Evolutionary conservation across 2,113 vertebrate genomes (phyloP).

Genomic region (Ariopsis seemanni): DNA sequence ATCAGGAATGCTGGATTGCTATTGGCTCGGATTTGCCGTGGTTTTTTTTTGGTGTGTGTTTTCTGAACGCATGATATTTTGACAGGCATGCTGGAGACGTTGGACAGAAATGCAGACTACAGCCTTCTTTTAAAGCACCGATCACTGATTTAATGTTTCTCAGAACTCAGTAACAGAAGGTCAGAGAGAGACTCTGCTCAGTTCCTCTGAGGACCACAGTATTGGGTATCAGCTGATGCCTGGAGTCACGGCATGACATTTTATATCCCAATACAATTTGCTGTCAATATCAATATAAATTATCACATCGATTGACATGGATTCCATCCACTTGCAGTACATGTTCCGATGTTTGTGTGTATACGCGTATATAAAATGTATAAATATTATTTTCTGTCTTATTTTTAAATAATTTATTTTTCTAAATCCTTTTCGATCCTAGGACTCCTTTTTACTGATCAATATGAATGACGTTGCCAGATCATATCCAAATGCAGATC

Average conservation of each 20-base stretch:
- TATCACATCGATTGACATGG: neutral
- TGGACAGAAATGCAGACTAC: neutral
- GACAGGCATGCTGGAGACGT: neutral
- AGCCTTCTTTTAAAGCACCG: neutral
- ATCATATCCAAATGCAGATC: neutral
- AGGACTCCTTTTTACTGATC: neutral
- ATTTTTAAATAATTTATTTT: neutral
- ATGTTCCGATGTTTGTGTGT: no score
- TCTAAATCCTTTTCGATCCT: neutral
- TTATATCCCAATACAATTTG: neutral
- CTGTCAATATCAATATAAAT: no score
- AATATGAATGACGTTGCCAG: neutral
- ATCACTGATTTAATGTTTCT: neutral
- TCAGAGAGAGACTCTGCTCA: neutral
- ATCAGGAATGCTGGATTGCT: neutral
- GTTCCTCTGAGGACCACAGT: neutral
- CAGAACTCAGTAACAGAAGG: neutral
- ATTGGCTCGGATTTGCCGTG: neutral
- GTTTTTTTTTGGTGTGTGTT: no score
- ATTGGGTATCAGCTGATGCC: neutral
- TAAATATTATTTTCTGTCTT: neutral
- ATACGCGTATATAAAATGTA: neutral
- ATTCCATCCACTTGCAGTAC: neutral
- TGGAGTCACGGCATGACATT: neutral
- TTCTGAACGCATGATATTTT: neutral